Base-by-base conservation (phyloP, 2,113 vertebrate genomes). In the Scomber japonicus region DNA sequence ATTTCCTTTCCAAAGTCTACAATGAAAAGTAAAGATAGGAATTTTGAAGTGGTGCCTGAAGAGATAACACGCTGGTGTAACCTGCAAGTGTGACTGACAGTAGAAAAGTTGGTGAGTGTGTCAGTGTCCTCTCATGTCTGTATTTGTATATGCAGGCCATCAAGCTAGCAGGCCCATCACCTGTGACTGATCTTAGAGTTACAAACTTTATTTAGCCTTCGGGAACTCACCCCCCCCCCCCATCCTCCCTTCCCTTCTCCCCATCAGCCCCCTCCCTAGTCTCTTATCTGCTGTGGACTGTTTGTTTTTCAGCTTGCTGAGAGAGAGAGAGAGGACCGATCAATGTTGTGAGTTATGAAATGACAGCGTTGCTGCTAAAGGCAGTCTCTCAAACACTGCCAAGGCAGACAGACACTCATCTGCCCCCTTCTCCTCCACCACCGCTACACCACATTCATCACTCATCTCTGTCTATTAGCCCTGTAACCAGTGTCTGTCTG, bases 301-400 rank as follows among this genome's bases (percentile, higher is more conserved):
- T 90, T 94, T 94, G 82, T 92, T 82, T 90, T 90, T 79, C 76
- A 27, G 56, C 45, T 67, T 81, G 82, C 76, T 66, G n/a, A n/a
- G n/a, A n/a, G 68, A 81, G 77, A 83, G 60, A 64, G 64, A 83
- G 68, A 89, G 57, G 64, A 69, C 60, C 70, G 86, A 94, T 94
- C 92, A 92, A 92, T 93, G 89, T 69, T 49, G 71, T 94, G 91
- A 94, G 84, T 94, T 94, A 95, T 94, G 91, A 93, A 94, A 91
- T 91, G 93, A 92, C 92, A 91, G 84, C 8, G 35, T 46, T 16
- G 66, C 74, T 8, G 81, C 89, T 91, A 16, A 87, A 76, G 84
- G 83, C 88, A 83, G 82, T 90, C 88, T 92, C 80, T 93, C 91
- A 93, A 90, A 90, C 71, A 53, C 71, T 56, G 81, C 75, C 68